Conservation (phyloP, 2,888 invertebrate species). For the Dicranocentrus wangi region DNA sequence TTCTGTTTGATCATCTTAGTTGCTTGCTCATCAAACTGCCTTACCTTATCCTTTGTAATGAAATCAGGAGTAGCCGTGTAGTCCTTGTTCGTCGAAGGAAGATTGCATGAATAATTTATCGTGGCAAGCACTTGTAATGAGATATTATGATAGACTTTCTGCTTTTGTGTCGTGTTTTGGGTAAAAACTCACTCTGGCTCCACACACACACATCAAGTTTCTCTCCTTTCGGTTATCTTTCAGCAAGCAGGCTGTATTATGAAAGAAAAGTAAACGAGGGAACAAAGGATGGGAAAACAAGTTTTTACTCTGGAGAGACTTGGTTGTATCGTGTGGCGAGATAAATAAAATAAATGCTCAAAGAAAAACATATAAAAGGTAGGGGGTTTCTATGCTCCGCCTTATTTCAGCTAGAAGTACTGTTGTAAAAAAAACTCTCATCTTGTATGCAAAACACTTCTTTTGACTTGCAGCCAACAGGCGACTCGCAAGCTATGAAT, state of each 20-base stretch:
- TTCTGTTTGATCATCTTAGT: slow-evolving; percentile 38
- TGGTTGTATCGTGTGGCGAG: not conserved
- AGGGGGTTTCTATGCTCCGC: not conserved
- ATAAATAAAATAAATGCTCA: not conserved
- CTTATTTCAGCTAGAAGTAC: not conserved
- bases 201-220: too few species aligned
- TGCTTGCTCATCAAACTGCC: slow-evolving; percentile 19
- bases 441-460: slow-evolving; percentile 42
- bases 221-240: not conserved
- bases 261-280: not conserved
- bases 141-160: slow-evolving; percentile 45
- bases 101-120: slow-evolving; percentile 63
- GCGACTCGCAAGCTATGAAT: slow-evolving; percentile 41
- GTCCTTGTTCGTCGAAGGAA: slow-evolving; percentile 15
- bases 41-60: slow-evolving; percentile 35
- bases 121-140: slow-evolving; percentile 57
- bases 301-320: not conserved
- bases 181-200: slow-evolving; percentile 7
- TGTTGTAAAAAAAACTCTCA: slow-evolving; percentile 13
- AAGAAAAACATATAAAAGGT: not conserved
- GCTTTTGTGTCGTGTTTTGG: not conserved
- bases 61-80: not conserved
- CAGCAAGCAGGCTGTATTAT: not conserved
- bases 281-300: not conserved
- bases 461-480: slow-evolving; percentile 26